These are phyloP conservation scores for Gari tellinella DNA, from an alignment of 2,888 invertebrate genomes.

Conservation along the genomic window DNA sequence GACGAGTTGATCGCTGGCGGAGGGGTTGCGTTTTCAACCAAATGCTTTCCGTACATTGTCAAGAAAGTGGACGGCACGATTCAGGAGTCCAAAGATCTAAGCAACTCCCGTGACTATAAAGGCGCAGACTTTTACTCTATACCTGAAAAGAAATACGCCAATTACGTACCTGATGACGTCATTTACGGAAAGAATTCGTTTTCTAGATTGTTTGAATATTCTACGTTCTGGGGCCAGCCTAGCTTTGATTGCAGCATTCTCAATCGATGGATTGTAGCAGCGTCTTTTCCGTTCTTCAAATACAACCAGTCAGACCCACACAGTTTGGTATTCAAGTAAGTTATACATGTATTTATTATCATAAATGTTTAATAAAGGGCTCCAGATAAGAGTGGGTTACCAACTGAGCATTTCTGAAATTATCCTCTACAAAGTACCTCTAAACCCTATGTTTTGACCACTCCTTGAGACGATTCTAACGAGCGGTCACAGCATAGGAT, in stretches of 20 bases:
- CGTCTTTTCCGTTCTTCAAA: constrained; percentile 71
- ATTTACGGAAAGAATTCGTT: neutral
- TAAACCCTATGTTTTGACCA: too few species aligned
- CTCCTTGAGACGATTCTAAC: too few species aligned
- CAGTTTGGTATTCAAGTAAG: constrained; percentile 69
- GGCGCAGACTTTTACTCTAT: constrained; percentile 52
- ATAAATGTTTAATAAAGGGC: too few species aligned
- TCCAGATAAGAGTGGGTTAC: too few species aligned
- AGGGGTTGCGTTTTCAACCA: constrained; percentile 71
- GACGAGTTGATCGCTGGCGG: constrained; percentile 68
- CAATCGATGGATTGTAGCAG: constrained; percentile 68
- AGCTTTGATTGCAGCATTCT: constrained; percentile 70
- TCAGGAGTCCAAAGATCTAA: constrained; percentile 35
- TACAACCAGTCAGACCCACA: constrained; percentile 36
- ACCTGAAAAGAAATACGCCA: constrained; percentile 20
- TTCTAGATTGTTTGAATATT: constrained; percentile 1
- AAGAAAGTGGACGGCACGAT: constrained; percentile 37
- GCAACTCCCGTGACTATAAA: constrained; percentile 45
- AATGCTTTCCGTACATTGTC: constrained; percentile 71
- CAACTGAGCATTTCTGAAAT: too few species aligned
- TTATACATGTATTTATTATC: constrained; percentile 13
- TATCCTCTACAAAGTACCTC: too few species aligned
- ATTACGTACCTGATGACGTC: constrained; percentile 6
- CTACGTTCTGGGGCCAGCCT: constrained; percentile 65
- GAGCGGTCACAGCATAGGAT: too few species aligned